A percentile compares a stretch with the other conserved stretches of the same genome.
These are phyloP conservation scores for Keiferia lycopersicella DNA, from an alignment of 2,888 invertebrate species.

Conservation along the genomic window DNA sequence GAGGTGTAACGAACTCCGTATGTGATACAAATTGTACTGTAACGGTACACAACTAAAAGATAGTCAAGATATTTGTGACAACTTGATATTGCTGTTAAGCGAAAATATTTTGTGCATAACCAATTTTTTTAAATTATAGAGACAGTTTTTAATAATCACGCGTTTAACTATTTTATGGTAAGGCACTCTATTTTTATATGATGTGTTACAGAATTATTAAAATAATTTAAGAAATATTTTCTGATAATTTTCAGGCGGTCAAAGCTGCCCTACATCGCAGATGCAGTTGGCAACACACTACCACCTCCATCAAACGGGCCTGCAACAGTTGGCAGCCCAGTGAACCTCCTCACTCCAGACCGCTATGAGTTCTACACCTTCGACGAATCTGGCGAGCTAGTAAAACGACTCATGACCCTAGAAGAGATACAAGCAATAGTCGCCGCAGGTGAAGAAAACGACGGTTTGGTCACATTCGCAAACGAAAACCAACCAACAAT, in stretches of 20 bases:
- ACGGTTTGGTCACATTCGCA: constrained; percentile 76
- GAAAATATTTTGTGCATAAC: too few species aligned
- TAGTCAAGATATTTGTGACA: too few species aligned
- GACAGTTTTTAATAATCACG: too few species aligned
- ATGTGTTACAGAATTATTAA: too few species aligned
- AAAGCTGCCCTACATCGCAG: constrained; percentile 82
- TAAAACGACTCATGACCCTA: constrained; percentile 91
- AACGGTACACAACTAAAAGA: too few species aligned
- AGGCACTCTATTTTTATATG: too few species aligned
- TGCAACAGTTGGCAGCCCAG: constrained; percentile 88
- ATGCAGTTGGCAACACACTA: constrained; percentile 85
- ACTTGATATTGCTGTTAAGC: too few species aligned
- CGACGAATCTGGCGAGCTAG: constrained; percentile 90
- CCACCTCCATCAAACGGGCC: constrained; percentile 83
- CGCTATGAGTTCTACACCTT: constrained; percentile 94
- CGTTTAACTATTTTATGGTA: too few species aligned
- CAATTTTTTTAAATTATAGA: too few species aligned
- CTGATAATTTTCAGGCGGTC: constrained; percentile 61
- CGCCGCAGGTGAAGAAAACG: constrained; percentile 89
- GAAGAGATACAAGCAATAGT: constrained; percentile 93
- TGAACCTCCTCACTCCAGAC: constrained; percentile 89
- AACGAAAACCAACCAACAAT: constrained; percentile 73
- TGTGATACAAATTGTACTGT: too few species aligned
- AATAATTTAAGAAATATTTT: not conserved
- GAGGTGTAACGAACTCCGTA: too few species aligned